Conservation (phyloP, 2,113 vertebrate genomes). For the Choloepus hoffmanni region DNA sequence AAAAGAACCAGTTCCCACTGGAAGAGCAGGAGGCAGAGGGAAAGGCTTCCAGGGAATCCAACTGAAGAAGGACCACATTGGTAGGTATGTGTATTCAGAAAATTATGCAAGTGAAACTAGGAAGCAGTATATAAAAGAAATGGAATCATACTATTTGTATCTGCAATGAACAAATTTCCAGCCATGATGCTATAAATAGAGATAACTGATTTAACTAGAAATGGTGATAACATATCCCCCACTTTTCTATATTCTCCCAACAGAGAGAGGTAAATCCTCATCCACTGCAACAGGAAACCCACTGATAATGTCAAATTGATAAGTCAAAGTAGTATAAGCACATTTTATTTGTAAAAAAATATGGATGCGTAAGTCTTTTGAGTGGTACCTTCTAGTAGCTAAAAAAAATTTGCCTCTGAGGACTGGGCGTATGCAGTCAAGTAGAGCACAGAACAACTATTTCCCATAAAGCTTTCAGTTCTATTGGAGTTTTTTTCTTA, state of each 20-base stretch:
- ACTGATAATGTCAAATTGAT: not conserved
- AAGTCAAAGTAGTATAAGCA: not conserved
- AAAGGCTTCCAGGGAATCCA: not conserved
- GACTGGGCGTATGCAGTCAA: not conserved
- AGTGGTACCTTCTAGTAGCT: not conserved
- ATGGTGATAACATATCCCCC: not conserved
- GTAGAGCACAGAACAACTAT: not conserved
- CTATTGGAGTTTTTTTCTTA: not conserved
- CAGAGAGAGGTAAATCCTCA: not conserved
- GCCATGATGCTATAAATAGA: not conserved
- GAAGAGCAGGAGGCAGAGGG: not conserved
- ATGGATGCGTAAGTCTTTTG: not conserved
- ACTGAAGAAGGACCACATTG: rapidly evolving
- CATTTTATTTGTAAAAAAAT: not conserved
- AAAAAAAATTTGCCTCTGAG: not conserved
- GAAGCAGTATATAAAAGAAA: not conserved
- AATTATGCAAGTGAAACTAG: not conserved
- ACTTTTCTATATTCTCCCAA: not conserved
- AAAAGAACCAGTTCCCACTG: not conserved
- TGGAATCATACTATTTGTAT: rapidly evolving
- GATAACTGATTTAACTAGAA: not conserved
- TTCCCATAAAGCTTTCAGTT: not conserved
- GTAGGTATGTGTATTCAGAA: not conserved
- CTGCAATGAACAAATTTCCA: not conserved
- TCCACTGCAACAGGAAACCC: not conserved